phyloP scores from a whole-genome alignment of 2,888 invertebrate species.

The Dynastes grantii region DNA sequence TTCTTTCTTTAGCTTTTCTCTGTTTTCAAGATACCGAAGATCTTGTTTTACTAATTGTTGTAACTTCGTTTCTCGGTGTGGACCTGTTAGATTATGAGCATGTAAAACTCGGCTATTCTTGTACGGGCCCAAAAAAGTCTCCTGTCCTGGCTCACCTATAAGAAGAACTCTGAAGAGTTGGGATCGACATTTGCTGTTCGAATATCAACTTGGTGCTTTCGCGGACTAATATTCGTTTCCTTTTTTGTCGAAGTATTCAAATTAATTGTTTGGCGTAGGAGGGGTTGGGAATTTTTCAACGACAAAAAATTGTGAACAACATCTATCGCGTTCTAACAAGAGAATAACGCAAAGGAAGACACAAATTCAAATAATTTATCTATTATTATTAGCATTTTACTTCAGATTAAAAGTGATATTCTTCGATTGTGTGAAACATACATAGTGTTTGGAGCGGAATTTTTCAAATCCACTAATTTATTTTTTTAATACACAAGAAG shows the following conservation, averaged over 20 bases:
- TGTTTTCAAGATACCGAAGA: no score
- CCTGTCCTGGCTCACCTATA: conserved; percentile 30
- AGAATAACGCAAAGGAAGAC: no score
- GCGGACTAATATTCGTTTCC: not conserved
- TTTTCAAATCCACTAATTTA: no score
- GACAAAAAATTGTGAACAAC: not conserved
- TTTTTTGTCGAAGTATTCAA: not conserved
- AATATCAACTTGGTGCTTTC: conserved; percentile 33
- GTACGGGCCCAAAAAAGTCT: not conserved
- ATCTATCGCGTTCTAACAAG: no score
- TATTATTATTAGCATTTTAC: no score
- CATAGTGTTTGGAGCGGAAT: no score
- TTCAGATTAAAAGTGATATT: no score
- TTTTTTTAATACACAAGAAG: no score
- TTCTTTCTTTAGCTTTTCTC: no score
- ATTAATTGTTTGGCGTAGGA: not conserved
- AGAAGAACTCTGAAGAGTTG: conserved; percentile 36
- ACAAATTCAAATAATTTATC: not conserved
- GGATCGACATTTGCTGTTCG: conserved; percentile 45
- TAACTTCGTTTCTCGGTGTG: no score
- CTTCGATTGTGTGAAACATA: no score
- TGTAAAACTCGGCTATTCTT: not conserved
- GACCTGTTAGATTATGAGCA: not conserved
- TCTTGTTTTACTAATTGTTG: no score
- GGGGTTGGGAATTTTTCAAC: conserved; percentile 2